phyloP scores from a whole-genome alignment of 2,888 invertebrate genomes.

The Drosophila cognata region DNA sequence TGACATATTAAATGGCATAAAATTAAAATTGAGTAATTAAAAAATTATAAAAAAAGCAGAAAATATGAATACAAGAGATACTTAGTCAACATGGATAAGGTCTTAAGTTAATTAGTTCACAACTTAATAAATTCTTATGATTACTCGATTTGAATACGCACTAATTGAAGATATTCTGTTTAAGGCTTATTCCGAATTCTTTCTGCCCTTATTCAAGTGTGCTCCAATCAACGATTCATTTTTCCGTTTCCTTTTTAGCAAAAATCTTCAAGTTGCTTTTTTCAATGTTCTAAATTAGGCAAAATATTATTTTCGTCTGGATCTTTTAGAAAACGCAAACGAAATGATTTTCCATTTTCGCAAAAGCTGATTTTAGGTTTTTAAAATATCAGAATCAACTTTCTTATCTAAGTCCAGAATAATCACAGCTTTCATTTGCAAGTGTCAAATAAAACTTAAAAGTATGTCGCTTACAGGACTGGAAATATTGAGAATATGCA shows the following conservation, averaged over 20 bases:
- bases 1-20: too few species aligned
- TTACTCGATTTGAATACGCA: too few species aligned
- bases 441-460: too few species aligned
- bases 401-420: not conserved
- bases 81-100: not conserved
- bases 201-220: not conserved
- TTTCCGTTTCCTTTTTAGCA: not conserved
- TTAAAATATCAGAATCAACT: not conserved
- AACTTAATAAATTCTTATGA: not conserved
- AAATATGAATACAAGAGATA: not conserved
- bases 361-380: not conserved
- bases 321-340: not conserved
- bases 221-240: not conserved
- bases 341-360: not conserved
- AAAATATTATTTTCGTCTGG: not conserved
- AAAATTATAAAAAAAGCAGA: not conserved
- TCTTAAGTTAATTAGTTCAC: not conserved
- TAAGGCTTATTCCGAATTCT: accelerated
- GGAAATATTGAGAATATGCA: too few species aligned
- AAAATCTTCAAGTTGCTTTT: not conserved
- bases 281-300: accelerated
- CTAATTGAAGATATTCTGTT: not conserved
- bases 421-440: not conserved
- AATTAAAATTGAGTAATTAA: not conserved
- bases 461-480: too few species aligned